Evolutionary conservation across 2,888 invertebrate genomes (phyloP).

Genomic region (Chrysomela aeneicollis): DNA sequence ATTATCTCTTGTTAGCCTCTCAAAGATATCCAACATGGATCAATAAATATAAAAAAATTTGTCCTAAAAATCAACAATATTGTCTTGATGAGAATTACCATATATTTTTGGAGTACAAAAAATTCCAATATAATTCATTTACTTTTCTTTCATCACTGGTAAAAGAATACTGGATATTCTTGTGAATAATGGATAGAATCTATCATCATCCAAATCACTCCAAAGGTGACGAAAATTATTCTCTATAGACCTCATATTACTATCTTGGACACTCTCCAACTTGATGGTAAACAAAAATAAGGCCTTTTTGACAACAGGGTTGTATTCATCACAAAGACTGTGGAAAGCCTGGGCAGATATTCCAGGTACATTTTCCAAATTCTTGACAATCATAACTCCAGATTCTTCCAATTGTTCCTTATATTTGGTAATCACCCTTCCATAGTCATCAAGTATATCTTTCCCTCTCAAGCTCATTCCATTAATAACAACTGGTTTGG

Average conservation of each 20-base stretch:
- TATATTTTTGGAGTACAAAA: too few species aligned
- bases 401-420: slow-evolving; percentile 46
- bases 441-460: slow-evolving; percentile 51
- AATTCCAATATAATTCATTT: not conserved
- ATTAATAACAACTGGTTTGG: slow-evolving; percentile 47
- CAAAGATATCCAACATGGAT: too few species aligned
- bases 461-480: slow-evolving; percentile 51
- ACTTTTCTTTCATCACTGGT: slow-evolving; percentile 43
- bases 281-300: slow-evolving; percentile 62
- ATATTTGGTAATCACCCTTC: slow-evolving; percentile 49
- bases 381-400: slow-evolving; percentile 55
- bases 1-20: too few species aligned
- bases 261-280: slow-evolving; percentile 45
- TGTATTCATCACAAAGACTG: slow-evolving; percentile 65
- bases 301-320: slow-evolving; percentile 60
- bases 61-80: too few species aligned
- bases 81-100: too few species aligned
- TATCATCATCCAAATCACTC: slow-evolving; percentile 58
- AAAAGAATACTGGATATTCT: slow-evolving; percentile 58
- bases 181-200: slow-evolving; percentile 61
- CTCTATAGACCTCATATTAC: slow-evolving; percentile 53
- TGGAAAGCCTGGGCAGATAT: slow-evolving; percentile 64
- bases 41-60: too few species aligned
- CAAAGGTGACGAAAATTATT: slow-evolving; percentile 55
- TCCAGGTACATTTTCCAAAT: slow-evolving; percentile 57